phyloP scores from a whole-genome alignment of 2,797 vertebrate species.

The Eulemur albifrons region DNA sequence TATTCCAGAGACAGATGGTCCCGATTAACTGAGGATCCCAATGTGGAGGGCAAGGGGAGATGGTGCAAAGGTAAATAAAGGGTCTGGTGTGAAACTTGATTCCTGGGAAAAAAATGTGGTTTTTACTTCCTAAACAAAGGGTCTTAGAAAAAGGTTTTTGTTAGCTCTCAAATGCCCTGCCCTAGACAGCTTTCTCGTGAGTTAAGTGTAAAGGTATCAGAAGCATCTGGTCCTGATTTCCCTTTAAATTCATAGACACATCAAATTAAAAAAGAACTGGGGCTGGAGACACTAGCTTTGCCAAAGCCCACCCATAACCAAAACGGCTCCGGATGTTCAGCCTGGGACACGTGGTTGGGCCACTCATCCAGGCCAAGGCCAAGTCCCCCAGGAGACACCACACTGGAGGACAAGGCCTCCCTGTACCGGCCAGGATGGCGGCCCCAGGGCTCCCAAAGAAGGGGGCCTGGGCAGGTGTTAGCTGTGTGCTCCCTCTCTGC shows the following conservation, averaged over 20 bases:
- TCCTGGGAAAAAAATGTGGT: neutral
- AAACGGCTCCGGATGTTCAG: neutral
- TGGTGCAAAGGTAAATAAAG: neutral
- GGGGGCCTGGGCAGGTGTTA: neutral
- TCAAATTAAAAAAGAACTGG: neutral
- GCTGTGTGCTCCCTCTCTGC: neutral
- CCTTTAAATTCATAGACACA: neutral
- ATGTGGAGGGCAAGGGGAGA: neutral
- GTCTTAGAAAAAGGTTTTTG: neutral
- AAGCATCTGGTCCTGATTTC: slow-evolving; percentile 50
- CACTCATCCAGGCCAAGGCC: neutral
- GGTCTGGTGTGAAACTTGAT: neutral
- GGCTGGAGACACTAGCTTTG: neutral
- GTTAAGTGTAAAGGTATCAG: neutral
- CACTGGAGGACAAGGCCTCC: accelerated
- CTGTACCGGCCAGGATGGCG: neutral
- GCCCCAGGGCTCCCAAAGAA: neutral
- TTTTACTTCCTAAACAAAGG: slow-evolving; percentile 18
- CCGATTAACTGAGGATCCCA: neutral
- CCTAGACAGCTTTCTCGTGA: neutral
- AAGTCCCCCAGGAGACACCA: neutral
- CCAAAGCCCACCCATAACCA: neutral
- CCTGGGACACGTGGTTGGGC: too few relatives aligned
- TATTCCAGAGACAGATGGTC: neutral
- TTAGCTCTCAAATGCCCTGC: neutral